Percentiles rank a stretch among this genome's conserved stretches.
Evolutionary conservation across 2,888 invertebrate species (phyloP).

Genomic region (Myopa tessellatipennis): DNA sequence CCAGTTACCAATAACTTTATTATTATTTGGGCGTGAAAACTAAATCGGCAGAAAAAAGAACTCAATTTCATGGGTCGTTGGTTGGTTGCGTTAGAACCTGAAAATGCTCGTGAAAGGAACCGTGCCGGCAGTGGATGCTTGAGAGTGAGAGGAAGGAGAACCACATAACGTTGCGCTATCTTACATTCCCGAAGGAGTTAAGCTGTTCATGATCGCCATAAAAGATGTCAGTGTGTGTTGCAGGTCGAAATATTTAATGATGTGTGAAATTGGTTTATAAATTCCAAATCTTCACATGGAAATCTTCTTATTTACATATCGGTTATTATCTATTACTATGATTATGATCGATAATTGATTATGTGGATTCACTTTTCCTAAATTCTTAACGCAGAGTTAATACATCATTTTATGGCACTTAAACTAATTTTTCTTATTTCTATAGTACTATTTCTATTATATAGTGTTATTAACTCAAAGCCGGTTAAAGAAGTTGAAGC

Average conservation of each 20-base stretch:
- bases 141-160: too few relatives aligned
- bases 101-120: neutral
- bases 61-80: conserved; percentile 35
- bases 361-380: neutral
- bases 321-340: neutral
- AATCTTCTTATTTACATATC: conserved; percentile 3
- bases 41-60: neutral
- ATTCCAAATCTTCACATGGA: conserved; percentile 21
- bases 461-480: too few relatives aligned
- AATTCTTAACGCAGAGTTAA: neutral
- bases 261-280: conserved; percentile 41
- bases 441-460: too few relatives aligned
- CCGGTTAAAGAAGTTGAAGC: too few relatives aligned
- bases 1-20: neutral
- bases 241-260: conserved; percentile 32
- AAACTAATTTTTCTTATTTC: too few relatives aligned
- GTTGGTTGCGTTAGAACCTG: neutral
- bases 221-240: neutral
- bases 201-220: neutral
- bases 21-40: neutral
- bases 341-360: neutral
- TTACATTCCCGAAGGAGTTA: too few relatives aligned
- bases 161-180: too few relatives aligned
- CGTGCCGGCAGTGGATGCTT: neutral
- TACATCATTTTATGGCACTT: conserved; percentile 49